Conservation (phyloP, 2,888 invertebrate species). For the Zhuqinia jingwanae region DNA sequence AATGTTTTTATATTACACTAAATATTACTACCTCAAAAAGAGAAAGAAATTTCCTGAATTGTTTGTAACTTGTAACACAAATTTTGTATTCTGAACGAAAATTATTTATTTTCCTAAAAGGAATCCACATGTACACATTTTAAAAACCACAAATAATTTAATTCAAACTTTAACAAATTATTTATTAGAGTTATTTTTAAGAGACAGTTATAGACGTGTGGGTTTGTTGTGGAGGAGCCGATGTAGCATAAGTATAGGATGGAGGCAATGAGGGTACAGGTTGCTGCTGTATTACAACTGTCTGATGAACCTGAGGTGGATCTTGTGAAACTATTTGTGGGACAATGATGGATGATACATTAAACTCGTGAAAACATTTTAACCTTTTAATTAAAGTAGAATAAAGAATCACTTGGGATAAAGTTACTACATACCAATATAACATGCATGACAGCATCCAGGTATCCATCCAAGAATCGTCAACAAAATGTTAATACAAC, state of each 20-base stretch:
- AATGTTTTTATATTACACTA: no score
- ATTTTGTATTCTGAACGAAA: no score
- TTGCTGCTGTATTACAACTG: conserved; percentile 14
- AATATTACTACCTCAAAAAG: no score
- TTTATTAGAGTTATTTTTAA: neutral
- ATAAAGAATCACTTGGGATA: no score
- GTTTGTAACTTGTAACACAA: no score
- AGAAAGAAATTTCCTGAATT: no score
- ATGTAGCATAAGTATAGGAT: neutral
- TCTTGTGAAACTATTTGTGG: conserved; percentile 46
- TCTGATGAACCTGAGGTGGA: neutral
- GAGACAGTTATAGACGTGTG: neutral
- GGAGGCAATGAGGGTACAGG: neutral
- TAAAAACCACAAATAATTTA: no score
- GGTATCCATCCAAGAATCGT: conserved; percentile 36
- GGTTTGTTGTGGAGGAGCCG: neutral
- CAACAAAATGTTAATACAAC: neutral
- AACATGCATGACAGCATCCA: conserved; percentile 57
- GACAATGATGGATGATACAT: no score
- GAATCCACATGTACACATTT: no score
- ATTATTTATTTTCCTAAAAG: no score
- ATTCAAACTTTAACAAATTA: no score
- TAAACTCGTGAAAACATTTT: no score
- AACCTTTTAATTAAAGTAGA: neutral
- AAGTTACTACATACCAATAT: neutral